Evolutionary conservation across 2,113 vertebrate species (phyloP).

Genomic region (Rhipidura dahli): DNA sequence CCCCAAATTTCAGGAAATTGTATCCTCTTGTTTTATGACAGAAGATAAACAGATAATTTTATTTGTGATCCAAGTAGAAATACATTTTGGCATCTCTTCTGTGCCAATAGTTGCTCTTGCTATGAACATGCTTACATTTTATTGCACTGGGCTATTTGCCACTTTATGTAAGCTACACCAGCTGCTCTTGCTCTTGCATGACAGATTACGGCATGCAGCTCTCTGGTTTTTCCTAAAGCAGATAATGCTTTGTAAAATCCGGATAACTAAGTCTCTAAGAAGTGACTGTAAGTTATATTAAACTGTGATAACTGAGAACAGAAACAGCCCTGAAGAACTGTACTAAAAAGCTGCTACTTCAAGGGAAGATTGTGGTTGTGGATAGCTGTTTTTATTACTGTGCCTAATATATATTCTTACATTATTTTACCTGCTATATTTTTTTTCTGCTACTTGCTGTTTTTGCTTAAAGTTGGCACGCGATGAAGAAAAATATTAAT

Average conservation of each 20-base stretch:
- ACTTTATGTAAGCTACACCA: conserved; percentile 62
- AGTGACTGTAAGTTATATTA: conserved; percentile 37
- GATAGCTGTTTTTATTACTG: background rate
- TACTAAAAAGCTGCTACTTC: background rate
- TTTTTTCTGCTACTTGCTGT: background rate
- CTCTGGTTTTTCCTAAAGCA: conserved; percentile 51
- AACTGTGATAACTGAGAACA: background rate
- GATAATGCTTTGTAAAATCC: conserved; percentile 43
- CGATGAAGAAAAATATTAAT: background rate
- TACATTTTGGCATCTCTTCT: conserved; percentile 8
- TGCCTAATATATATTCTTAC: background rate
- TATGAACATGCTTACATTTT: conserved; percentile 37
- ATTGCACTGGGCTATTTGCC: conserved; percentile 45
- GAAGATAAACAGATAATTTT: background rate
- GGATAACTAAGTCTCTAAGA: conserved; percentile 32
- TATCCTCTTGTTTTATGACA: background rate
- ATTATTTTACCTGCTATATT: background rate
- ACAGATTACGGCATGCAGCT: conserved; percentile 46
- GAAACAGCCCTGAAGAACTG: background rate
- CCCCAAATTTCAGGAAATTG: background rate
- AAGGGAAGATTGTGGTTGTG: background rate
- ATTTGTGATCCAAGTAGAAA: conserved; percentile 35
- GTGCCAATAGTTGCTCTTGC: conserved; percentile 47
- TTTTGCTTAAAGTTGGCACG: background rate
- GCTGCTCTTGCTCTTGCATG: conserved; percentile 51